Evolutionary conservation across 2,797 vertebrate genomes (phyloP).

Genomic region (Champsocephalus esox): DNA sequence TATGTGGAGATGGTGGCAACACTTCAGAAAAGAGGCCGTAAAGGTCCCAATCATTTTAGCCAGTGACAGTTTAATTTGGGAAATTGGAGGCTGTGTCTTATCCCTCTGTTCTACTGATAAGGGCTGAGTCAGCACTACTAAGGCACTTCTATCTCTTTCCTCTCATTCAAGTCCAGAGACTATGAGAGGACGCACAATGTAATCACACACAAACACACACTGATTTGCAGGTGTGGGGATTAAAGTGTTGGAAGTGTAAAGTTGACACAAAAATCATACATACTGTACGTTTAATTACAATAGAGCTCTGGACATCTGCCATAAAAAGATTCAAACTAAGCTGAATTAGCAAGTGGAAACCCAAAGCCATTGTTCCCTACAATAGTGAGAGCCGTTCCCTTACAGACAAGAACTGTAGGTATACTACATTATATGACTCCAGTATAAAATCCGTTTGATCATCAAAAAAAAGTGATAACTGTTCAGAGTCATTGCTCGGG

Average conservation of each 20-base stretch:
- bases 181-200: not conserved
- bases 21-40: constrained; percentile 43
- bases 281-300: not conserved
- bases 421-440: not conserved
- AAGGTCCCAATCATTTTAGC: constrained; percentile 54
- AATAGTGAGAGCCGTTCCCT: not conserved
- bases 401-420: not conserved
- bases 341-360: constrained; percentile 6
- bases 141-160: constrained; percentile 11
- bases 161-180: constrained; percentile 12
- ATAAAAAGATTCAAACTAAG: constrained; percentile 6
- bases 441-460: constrained; percentile 10
- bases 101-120: constrained; percentile 29
- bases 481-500: not conserved
- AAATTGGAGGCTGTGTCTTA: constrained; percentile 54
- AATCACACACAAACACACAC: constrained; percentile 1
- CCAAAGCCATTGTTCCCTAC: not conserved
- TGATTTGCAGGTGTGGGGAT: constrained; percentile 1
- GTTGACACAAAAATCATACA: constrained; percentile 6
- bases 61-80: constrained; percentile 65
- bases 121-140: constrained; percentile 19
- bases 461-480: constrained; percentile 6
- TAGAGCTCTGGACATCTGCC: constrained; percentile 9
- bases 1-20: constrained; percentile 32
- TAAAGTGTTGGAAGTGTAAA: constrained; percentile 5